phyloP scores from a whole-genome alignment of 2,888 invertebrate species.

The Gnatocerus cornutus region DNA sequence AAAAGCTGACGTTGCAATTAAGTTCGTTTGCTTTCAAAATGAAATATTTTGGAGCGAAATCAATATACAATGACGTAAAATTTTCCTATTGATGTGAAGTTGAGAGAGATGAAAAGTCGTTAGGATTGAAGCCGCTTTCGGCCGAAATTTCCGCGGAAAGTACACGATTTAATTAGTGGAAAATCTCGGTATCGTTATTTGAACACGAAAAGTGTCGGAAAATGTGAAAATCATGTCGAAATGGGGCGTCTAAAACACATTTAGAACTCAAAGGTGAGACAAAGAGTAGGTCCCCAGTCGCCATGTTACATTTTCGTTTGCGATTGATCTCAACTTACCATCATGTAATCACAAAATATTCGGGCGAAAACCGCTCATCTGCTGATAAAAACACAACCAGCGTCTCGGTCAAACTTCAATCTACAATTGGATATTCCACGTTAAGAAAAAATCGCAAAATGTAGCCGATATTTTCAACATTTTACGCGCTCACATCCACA shows the following conservation, averaged over 20 bases:
- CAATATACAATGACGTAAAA: slow-evolving; percentile 61
- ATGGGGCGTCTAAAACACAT: neutral
- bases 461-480: slow-evolving; percentile 73
- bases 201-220: neutral
- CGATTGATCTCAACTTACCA: slow-evolving; percentile 74
- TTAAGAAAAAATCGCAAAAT: slow-evolving; percentile 72
- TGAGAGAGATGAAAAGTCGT: slow-evolving; percentile 50
- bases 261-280: slow-evolving; percentile 35
- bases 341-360: slow-evolving; percentile 80
- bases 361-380: slow-evolving; percentile 75
- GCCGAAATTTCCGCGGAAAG: slow-evolving; percentile 38
- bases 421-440: slow-evolving; percentile 74
- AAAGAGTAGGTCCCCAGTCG: slow-evolving; percentile 56
- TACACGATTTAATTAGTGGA: slow-evolving; percentile 16
- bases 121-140: slow-evolving; percentile 34
- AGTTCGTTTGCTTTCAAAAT: slow-evolving; percentile 39
- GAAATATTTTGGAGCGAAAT: slow-evolving; percentile 53
- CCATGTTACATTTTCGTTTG: slow-evolving; percentile 72
- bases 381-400: slow-evolving; percentile 70
- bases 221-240: neutral
- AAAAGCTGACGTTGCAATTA: slow-evolving; percentile 11
- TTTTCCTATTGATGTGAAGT: slow-evolving; percentile 56
- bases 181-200: neutral
- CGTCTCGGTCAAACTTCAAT: slow-evolving; percentile 70
- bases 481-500: slow-evolving; percentile 70